Conservation (phyloP, 2,113 vertebrate genomes). For the Girardinichthys multiradiatus region DNA sequence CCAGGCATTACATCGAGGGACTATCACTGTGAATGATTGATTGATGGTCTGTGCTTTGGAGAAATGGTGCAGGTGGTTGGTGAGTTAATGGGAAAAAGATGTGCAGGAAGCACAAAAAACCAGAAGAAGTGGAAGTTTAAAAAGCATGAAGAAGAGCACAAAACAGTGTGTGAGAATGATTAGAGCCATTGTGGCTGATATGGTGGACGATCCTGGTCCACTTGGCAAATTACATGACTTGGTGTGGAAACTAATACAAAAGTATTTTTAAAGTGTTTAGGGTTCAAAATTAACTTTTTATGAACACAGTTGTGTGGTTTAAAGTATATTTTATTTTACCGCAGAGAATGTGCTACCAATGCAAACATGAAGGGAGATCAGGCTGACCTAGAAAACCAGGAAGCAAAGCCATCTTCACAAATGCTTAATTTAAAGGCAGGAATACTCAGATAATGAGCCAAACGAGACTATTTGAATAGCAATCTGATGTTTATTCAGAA, state of each 20-base stretch:
- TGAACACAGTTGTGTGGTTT: too few relatives aligned
- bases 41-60: constrained; percentile 31
- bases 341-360: too few relatives aligned
- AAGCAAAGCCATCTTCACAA: too few relatives aligned
- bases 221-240: background rate
- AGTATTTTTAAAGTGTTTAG: background rate
- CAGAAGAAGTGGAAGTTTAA: constrained; percentile 13
- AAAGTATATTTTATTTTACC: too few relatives aligned
- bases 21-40: constrained; percentile 28
- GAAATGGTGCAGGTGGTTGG: constrained; percentile 25
- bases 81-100: constrained; percentile 35
- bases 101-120: constrained; percentile 17
- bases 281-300: too few relatives aligned
- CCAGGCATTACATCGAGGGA: constrained; percentile 16
- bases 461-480: too few relatives aligned
- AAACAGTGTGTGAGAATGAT: constrained; percentile 2
- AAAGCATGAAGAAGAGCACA: constrained; percentile 2
- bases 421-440: too few relatives aligned
- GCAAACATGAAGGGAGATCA: too few relatives aligned
- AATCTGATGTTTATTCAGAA: too few relatives aligned
- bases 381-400: too few relatives aligned
- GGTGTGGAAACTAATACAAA: background rate
- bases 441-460: too few relatives aligned
- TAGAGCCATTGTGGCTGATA: background rate
- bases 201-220: too few relatives aligned